Conservation (phyloP, 2,113 vertebrate genomes). For the Recurvirostra avosetta region DNA sequence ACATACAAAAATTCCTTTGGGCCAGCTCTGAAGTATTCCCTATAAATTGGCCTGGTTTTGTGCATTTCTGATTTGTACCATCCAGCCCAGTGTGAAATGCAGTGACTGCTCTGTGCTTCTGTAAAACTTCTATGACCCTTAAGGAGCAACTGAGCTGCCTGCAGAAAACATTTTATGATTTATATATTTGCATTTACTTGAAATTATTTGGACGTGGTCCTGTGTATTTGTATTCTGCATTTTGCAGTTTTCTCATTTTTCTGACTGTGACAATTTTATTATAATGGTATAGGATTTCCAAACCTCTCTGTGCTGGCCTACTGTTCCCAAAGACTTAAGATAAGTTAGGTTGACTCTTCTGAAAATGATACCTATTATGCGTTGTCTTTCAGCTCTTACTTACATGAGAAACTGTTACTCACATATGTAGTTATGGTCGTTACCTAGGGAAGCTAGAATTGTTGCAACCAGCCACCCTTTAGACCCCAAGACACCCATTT, state of each 20-base stretch:
- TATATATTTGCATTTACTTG: not conserved
- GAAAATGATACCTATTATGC: not conserved
- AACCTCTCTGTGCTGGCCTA: not conserved
- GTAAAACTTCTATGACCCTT: not conserved
- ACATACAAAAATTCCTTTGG: not conserved
- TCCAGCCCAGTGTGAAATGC: not conserved
- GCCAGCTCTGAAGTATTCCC: not conserved
- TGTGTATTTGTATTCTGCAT: not conserved
- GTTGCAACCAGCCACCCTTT: not conserved
- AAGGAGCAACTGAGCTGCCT: not conserved
- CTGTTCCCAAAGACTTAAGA: not conserved
- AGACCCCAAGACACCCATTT: not conserved
- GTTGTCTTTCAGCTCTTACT: not conserved
- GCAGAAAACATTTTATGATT: not conserved
- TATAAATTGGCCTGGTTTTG: not conserved
- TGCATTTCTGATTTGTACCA: not conserved
- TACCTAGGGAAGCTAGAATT: not conserved
- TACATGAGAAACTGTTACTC: not conserved
- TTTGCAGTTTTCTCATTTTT: not conserved
- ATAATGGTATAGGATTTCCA: not conserved
- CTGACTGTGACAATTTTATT: not conserved
- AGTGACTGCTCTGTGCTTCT: not conserved
- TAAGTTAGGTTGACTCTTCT: not conserved
- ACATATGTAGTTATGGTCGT: accelerated
- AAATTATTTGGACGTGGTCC: not conserved